Percentiles rank a stretch among this genome's conserved stretches.
phyloP scores from a whole-genome alignment of 2,797 vertebrate species.

The Oryzias dopingdopingensis region DNA sequence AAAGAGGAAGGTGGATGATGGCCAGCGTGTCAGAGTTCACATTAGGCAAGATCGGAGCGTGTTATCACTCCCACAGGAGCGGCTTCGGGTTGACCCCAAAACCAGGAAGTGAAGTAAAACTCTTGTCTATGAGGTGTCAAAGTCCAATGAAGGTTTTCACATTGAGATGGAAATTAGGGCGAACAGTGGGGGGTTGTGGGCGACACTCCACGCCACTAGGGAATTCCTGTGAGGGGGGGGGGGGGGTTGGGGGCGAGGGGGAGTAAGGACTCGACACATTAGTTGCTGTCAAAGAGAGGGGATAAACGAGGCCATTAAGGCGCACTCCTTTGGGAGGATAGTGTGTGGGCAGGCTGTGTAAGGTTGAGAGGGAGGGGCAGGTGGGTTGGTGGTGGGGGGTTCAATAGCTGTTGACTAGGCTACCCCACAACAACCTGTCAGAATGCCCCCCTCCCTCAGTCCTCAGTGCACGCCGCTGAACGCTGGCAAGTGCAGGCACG shows the following conservation, averaged over 20 bases:
- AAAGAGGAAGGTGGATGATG: constrained; percentile 10
- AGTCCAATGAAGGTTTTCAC: constrained; percentile 70
- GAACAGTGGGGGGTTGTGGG: constrained; percentile 57
- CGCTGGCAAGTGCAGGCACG: constrained; percentile 67
- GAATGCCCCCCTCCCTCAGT: constrained; percentile 68
- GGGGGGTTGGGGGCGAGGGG: constrained; percentile 17
- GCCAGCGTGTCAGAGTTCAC: constrained; percentile 57
- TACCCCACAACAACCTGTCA: constrained; percentile 79
- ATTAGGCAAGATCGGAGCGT: constrained; percentile 48
- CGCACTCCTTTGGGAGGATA: constrained; percentile 65
- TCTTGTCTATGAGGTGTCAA: constrained; percentile 74
- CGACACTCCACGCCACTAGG: constrained; percentile 58
- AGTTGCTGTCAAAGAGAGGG: constrained; percentile 72
- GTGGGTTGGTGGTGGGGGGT: constrained; percentile 24
- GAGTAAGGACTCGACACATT: constrained; percentile 59
- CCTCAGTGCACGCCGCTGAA: constrained; percentile 40
- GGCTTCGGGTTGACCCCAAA: constrained; percentile 67
- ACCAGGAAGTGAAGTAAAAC: constrained; percentile 76
- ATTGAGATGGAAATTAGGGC: constrained; percentile 77
- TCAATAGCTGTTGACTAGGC: constrained; percentile 76
- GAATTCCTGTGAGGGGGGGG: constrained; percentile 67
- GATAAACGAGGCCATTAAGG: constrained; percentile 77
- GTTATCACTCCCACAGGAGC: constrained; percentile 62
- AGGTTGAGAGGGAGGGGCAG: constrained; percentile 34
- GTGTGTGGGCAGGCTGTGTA: constrained; percentile 71